Evolutionary conservation across 2,797 vertebrate genomes (phyloP).

Genomic region (Gambelia wislizenii): DNA sequence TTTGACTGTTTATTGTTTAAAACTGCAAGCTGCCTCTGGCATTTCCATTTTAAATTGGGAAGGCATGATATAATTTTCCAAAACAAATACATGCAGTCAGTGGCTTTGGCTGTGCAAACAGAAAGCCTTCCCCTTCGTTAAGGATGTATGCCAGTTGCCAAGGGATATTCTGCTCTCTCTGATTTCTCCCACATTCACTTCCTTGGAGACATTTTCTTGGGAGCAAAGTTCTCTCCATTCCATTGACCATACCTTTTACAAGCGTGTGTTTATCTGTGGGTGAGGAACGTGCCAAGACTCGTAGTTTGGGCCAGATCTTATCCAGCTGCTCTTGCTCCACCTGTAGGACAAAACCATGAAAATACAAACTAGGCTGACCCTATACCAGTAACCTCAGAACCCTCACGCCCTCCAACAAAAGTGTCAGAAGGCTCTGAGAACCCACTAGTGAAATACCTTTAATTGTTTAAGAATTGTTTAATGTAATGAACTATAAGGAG

Average conservation of each 20-base stretch:
- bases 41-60: not conserved
- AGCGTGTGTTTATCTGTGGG: slow-evolving; percentile 98
- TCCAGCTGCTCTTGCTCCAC: slow-evolving; percentile 97
- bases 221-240: not conserved
- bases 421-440: not conserved
- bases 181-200: not conserved
- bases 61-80: not conserved
- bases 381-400: not conserved
- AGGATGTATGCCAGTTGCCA: not conserved
- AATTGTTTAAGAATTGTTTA: not conserved
- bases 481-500: not conserved
- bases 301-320: slow-evolving; percentile 95
- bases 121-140: not conserved
- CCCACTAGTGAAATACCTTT: not conserved
- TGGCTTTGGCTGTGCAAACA: not conserved
- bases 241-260: slow-evolving; percentile 91
- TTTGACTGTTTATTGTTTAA: not conserved
- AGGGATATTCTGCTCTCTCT: not conserved
- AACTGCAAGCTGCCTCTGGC: not conserved
- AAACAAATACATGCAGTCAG: not conserved
- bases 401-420: accelerated
- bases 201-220: not conserved
- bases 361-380: slow-evolving; percentile 9
- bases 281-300: slow-evolving; percentile 94
- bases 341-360: slow-evolving; percentile 64